Evolutionary conservation across 2,888 invertebrate genomes (phyloP), one percentile per base, ranked within the genome.

Genomic region (Andrena bucephala): DNA sequence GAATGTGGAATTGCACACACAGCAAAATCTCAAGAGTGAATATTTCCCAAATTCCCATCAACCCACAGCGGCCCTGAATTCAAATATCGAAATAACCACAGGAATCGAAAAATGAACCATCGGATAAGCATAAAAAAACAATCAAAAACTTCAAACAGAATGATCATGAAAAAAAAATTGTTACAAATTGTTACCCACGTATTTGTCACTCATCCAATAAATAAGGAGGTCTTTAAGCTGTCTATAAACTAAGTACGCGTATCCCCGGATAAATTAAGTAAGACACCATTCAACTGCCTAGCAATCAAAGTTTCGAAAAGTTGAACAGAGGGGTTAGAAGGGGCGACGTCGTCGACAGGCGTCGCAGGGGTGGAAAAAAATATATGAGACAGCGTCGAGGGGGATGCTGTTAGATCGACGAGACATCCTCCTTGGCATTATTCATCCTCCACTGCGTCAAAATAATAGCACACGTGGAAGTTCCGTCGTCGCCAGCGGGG

Each of bases 361-460:
- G 79, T 73, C 70, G 74, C 29, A 63, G 24, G 48, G 52, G 31
- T 31, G 74, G 60, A 79, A 82, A 62, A 72, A 66, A 42, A 42
- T 42, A 42, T 42, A 59, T 69, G 74, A 86, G 77, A 83, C 66
- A 54, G 27, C 63, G 27, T 52, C 50, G 29, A 62, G 31, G 59
- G 16, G 50, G 70, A 50, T 52, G 66, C 24, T 20, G 83, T 24
- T 10, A 48, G 60, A 36, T 69, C 74, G 72, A 57, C 42, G 42
- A 71, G 57, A 67, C 78, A 73, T 83, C 57, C 65, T 75, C 63
- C 75, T 63, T 63, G 78, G 78, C 87, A 91, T 91, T 90, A 90
- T 90, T 92, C 90, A 90, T 89, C 83, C 91, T 85, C 84, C 89
- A 89, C 90, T 89, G 89, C 88, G 86, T 88, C 81, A 88, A 90